Percentiles rank a stretch among this genome's conserved stretches.
phyloP scores from a whole-genome alignment of 2,888 invertebrate species.

The Dynastes hyllus region DNA sequence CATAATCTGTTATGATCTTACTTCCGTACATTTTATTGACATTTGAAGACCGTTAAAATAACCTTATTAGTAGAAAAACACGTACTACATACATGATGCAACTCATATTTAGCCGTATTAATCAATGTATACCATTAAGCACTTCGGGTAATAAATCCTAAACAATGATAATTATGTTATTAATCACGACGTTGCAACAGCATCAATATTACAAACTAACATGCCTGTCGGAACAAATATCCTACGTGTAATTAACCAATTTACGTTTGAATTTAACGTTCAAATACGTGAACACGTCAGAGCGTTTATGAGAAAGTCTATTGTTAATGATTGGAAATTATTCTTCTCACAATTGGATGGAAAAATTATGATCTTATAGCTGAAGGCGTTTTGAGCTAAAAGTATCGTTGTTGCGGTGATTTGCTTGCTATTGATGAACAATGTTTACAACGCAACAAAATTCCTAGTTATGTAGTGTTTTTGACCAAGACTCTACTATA shows the following conservation, averaged over 20 bases:
- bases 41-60: background rate
- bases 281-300: constrained; percentile 19
- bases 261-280: constrained; percentile 25
- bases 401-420: no score
- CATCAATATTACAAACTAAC: constrained; percentile 25
- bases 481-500: no score
- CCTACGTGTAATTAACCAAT: constrained; percentile 35
- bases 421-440: no score
- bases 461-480: no score
- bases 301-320: constrained; percentile 6
- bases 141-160: constrained; percentile 41
- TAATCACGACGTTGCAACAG: constrained; percentile 40
- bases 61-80: background rate
- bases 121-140: constrained; percentile 28
- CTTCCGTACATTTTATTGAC: background rate
- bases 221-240: constrained; percentile 18
- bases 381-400: no score
- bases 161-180: constrained; percentile 43
- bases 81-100: constrained; percentile 3
- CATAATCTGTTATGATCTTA: no score
- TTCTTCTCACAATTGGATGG: background rate
- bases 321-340: constrained; percentile 3
- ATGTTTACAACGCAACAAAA: no score
- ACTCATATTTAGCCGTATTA: constrained; percentile 4
- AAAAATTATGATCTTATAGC: background rate